Base-by-base conservation (phyloP, 2,888 invertebrate genomes). In the Macroteleia sp. region DNA sequence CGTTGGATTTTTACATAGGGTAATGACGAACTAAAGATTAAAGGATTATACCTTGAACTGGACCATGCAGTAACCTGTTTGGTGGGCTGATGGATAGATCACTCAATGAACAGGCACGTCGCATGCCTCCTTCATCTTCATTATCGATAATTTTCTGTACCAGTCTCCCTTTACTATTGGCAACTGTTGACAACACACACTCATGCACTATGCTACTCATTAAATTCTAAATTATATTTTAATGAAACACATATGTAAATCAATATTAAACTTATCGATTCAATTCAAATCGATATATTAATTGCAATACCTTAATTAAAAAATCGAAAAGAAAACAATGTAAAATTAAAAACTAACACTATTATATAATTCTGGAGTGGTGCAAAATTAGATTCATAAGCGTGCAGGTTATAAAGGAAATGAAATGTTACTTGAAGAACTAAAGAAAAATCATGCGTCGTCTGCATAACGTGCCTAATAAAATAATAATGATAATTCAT, bases 81-180 rank as follows among this genome's bases (percentile, higher is more conserved):
- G 94, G 93, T 83, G 90, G 90, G 84, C 93, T 94, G 81, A 93
- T 93, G 67, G 95, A 94, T 81, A 95, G 93, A 92, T 96, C 96
- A 85, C 95, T 96, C 86, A 96, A 94, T 69, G 96, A 96, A 91
- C 96, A 96, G 85, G 96, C 95, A 81, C 96, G 94, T 84, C 96
- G 93, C 93, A 96, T 95, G 81, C 95, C 92, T 85, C 92, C 92
- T 75, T 92, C 92, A 73, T 92, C 92, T 81, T 91, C 90, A 82
- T 88, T 89, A 87, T 90, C 91, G 86, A 89, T 87, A 83, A 89
- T 86, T 86, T 89, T 89, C 82, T 88, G 82, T 82, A 88, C 84
- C 81, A 86, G 81, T 85, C 88, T 86, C 83, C 85, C 86, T 83
- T 86, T 88, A 85, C 85, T 89, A 89, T 84, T 88, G 88, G 82